Percentiles rank a stretch among this genome's conserved stretches.
phyloP scores from a whole-genome alignment of 1,140 invertebrate genomes.

The Fopius arisanus region DNA sequence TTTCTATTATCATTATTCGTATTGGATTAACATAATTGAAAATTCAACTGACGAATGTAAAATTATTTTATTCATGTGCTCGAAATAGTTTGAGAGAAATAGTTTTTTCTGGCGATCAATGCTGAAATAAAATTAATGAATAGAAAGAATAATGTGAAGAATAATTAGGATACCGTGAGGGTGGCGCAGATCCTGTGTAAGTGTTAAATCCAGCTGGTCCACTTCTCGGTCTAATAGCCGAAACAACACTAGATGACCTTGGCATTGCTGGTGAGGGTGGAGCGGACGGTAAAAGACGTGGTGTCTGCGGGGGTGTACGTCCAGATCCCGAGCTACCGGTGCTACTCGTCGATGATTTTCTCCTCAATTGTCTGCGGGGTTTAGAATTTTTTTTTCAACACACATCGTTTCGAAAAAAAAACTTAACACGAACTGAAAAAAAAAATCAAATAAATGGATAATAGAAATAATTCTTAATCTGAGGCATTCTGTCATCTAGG shows the following conservation, averaged over 20 bases:
- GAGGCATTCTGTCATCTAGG: background rate
- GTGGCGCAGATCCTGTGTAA: slow-evolving; percentile 70
- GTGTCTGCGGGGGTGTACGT: slow-evolving; percentile 68
- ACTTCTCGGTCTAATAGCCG: slow-evolving; percentile 71
- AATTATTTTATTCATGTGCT: no score
- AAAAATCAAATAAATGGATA: background rate
- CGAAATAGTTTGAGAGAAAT: no score
- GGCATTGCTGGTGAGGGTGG: slow-evolving; percentile 61
- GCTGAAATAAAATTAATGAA: no score
- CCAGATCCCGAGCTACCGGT: slow-evolving; percentile 63
- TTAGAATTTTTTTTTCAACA: slow-evolving; percentile 17
- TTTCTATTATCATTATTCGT: background rate
- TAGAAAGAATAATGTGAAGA: no score
- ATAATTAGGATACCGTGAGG: slow-evolving; percentile 41
- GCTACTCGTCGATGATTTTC: slow-evolving; percentile 65
- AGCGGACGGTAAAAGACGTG: slow-evolving; percentile 59
- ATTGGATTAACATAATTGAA: slow-evolving; percentile 11
- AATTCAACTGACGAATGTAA: no score
- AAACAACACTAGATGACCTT: slow-evolving; percentile 66
- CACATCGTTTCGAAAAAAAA: slow-evolving; percentile 7
- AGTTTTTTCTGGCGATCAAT: no score
- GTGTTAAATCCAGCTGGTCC: slow-evolving; percentile 77
- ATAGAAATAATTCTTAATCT: background rate
- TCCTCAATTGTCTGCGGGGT: slow-evolving; percentile 55
- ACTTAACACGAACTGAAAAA: background rate